Evolutionary conservation across 2,888 invertebrate species (phyloP), one percentile per base, ranked within the genome.

Genomic region (Mesodorylaimus sp.): DNA sequence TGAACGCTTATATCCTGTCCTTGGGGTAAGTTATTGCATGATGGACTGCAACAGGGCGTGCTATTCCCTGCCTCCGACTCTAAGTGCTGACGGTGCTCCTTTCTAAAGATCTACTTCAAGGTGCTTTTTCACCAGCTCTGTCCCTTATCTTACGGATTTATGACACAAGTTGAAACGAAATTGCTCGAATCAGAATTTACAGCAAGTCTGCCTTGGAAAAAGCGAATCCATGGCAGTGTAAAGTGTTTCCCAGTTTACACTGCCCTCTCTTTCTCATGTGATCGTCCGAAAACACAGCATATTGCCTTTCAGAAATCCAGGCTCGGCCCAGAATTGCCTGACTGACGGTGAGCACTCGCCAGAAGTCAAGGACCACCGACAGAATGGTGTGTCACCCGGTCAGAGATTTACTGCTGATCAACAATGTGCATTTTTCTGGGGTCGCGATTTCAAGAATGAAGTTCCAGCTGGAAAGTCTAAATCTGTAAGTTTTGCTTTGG

Each of bases 381-480:
- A 49, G 39, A 63, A 60, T 49, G 59, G 56, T 25, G 50, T 60
- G 5, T 50, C 61, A 3, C 64, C 64, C 0, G 64, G 64, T 1
- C 65, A 66, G 48, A 48, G 65, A 36, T 61, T 62, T 53, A 65
- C 62, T 2, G 61, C 61, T 13, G 64, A 64, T 44, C 61, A 64
- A 47, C 64, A 64, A 52, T 64, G 64, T 46, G 58, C 62, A 7
- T 64, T 62, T 50, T 64, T 64, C 50, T 65, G 65, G 63, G 64
- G 64, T 3, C 50, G 60, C n/a, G 64, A 62, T 16, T 64, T 60
- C 51, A 56, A 55, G 45, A 59, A 59, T 5, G 64, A 64, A 52
- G 62, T 64, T 46, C 64, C 64, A 7, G 57, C 58, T 43, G 64
- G 64, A 37, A 52, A 58, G 26, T 24, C 19, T 24, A 47, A 25